Evolutionary conservation across 2,113 vertebrate genomes (phyloP).

Genomic region (Gopherus flavomarginatus): DNA sequence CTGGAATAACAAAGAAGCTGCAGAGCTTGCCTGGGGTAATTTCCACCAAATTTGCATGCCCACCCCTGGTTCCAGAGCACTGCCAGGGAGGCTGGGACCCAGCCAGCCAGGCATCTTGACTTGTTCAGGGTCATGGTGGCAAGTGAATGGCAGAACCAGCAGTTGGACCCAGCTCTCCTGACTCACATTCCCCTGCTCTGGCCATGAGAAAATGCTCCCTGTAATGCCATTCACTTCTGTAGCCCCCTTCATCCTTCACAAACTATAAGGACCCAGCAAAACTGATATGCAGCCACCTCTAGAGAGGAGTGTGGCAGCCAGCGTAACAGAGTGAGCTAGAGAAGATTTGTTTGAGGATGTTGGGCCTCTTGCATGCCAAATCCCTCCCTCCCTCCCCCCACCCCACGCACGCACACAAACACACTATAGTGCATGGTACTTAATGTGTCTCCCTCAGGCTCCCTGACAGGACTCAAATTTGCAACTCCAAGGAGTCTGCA

Average conservation of each 20-base stretch:
- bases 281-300: not conserved
- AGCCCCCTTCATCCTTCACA: not conserved
- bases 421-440: not conserved
- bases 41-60: not conserved
- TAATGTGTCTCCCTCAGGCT: not conserved
- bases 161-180: not conserved
- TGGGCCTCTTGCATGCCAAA: not conserved
- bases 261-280: not conserved
- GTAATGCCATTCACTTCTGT: not conserved
- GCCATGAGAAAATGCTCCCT: not conserved
- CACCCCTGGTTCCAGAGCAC: not conserved
- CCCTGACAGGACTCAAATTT: not conserved
- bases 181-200: not conserved
- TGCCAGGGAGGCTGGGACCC: not conserved
- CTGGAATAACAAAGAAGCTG: not conserved
- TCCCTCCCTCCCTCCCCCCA: fast-evolving
- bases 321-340: not conserved
- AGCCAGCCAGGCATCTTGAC: not conserved
- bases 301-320: not conserved
- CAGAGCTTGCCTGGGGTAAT: not conserved
- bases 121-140: not conserved
- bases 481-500: not conserved
- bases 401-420: fast-evolving
- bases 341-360: not conserved
- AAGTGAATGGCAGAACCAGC: not conserved